phyloP scores from a whole-genome alignment of 2,113 vertebrate species.

The Gymnorhina tibicen region DNA sequence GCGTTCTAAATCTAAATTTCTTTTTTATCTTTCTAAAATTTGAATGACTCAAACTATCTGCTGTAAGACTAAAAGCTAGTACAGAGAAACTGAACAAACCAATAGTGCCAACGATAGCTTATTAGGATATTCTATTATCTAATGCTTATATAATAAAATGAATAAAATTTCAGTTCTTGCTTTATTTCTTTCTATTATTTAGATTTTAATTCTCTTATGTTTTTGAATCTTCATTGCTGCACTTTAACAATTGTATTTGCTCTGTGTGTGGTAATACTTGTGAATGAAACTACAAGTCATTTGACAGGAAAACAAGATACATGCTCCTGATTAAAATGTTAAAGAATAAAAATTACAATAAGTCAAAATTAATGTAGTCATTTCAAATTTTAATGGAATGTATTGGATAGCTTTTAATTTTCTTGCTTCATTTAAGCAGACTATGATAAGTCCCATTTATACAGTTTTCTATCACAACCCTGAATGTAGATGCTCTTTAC shows the following conservation, averaged over 20 bases:
- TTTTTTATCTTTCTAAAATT: slow-evolving; percentile 22
- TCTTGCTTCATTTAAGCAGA: neutral
- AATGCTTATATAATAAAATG: neutral
- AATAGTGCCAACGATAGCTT: neutral
- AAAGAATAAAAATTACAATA: neutral
- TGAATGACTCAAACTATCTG: neutral
- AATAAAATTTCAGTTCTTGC: neutral
- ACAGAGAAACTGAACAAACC: neutral
- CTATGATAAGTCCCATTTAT: neutral
- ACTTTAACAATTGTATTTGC: neutral
- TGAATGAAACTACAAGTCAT: neutral
- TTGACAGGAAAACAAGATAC: neutral
- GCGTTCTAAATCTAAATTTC: neutral
- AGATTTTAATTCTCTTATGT: neutral
- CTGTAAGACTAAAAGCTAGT: neutral
- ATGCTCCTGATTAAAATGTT: neutral
- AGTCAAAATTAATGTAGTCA: neutral
- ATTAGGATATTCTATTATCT: neutral
- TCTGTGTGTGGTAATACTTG: neutral
- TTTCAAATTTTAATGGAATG: neutral
- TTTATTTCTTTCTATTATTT: neutral
- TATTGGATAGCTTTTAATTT: neutral
- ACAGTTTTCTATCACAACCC: rapidly evolving
- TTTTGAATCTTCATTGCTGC: neutral
- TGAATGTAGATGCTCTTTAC: neutral